phyloP scores from a whole-genome alignment of 2,113 vertebrate species.

The Scopus umbretta region DNA sequence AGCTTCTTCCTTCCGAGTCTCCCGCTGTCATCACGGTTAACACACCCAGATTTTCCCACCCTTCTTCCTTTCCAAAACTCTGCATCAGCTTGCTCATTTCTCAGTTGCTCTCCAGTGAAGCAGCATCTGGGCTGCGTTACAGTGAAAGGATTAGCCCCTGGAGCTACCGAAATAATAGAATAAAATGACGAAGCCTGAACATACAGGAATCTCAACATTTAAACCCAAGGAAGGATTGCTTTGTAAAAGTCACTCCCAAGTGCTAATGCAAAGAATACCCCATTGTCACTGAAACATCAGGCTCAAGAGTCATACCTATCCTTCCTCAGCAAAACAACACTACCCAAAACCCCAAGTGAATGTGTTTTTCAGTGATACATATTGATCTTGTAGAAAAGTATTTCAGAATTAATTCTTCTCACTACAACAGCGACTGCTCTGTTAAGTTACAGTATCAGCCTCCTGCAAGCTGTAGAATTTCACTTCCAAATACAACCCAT shows the following conservation, averaged over 20 bases:
- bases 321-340: not conserved
- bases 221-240: not conserved
- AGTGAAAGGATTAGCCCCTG: not conserved
- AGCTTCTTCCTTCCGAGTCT: not conserved
- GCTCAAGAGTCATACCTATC: not conserved
- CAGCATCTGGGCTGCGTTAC: fast-evolving
- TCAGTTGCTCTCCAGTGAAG: not conserved
- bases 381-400: not conserved
- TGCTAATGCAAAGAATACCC: not conserved
- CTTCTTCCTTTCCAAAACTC: not conserved
- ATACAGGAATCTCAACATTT: fast-evolving
- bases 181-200: fast-evolving
- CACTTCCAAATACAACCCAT: not conserved
- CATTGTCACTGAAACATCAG: fast-evolving
- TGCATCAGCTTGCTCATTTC: not conserved
- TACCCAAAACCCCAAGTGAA: not conserved
- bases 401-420: not conserved
- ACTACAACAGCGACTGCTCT: not conserved
- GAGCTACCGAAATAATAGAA: not conserved
- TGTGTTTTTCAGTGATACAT: fast-evolving
- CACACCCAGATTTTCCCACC: not conserved
- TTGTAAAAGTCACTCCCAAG: not conserved
- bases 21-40: fast-evolving
- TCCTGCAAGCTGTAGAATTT: not conserved
- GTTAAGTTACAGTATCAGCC: not conserved